Conservation (phyloP, 2,888 invertebrate species). For the Laothoe populi region DNA sequence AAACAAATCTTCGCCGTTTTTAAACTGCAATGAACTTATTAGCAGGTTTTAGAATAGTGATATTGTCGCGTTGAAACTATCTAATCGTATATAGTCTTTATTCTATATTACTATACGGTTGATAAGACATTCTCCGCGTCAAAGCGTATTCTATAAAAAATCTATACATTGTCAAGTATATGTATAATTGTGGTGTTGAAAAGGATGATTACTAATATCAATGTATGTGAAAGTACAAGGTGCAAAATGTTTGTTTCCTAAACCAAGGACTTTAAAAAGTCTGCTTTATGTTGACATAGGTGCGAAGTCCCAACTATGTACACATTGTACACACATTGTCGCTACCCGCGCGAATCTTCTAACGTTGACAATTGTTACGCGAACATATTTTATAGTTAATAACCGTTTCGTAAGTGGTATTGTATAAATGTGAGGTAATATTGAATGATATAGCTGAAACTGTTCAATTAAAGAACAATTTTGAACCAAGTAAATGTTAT, state of each 20-base stretch:
- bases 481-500: neutral
- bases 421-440: neutral
- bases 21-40: neutral
- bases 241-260: neutral
- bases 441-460: neutral
- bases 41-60: too few species aligned
- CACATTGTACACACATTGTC: neutral
- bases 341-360: neutral
- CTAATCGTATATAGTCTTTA: too few species aligned
- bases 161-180: neutral
- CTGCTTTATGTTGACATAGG: neutral
- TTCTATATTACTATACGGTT: too few species aligned
- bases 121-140: too few species aligned
- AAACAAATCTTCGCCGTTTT: neutral
- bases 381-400: neutral
- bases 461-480: constrained; percentile 7
- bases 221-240: neutral
- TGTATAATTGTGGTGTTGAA: neutral
- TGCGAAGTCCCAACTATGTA: too few species aligned
- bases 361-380: neutral
- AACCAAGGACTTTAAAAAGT: neutral
- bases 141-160: neutral
- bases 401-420: neutral
- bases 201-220: neutral
- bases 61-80: too few species aligned